Evolutionary conservation across 1,140 invertebrate genomes (phyloP).

Genomic region (Babylonia areolata): DNA sequence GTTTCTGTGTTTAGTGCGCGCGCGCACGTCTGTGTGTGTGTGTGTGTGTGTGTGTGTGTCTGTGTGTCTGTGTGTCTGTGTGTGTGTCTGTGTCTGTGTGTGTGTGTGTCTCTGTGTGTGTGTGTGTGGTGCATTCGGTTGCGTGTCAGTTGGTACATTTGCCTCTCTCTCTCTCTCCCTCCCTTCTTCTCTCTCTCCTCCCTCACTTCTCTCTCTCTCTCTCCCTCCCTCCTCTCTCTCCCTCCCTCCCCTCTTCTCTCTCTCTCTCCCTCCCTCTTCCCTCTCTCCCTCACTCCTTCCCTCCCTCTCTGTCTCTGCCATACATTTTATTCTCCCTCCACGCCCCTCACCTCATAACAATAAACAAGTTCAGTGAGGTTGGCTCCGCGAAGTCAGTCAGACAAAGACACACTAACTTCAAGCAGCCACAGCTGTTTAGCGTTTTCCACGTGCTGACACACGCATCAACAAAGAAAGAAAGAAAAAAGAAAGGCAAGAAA

Average conservation of each 20-base stretch:
- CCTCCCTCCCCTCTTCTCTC: background rate
- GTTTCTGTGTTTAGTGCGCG: background rate
- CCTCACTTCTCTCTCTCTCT: background rate
- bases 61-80: background rate
- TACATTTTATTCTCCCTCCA: no score
- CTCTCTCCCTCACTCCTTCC: background rate
- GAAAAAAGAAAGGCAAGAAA: no score
- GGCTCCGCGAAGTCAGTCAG: no score
- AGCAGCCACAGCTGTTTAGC: no score
- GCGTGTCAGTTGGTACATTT: background rate
- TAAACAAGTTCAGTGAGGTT: no score
- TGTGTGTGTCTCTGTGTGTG: background rate
- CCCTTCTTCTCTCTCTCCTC: background rate
- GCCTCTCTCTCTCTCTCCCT: background rate
- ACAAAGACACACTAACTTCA: no score
- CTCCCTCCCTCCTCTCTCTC: background rate
- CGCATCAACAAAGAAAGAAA: no score
- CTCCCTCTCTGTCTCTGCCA: background rate
- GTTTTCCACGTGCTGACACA: no score
- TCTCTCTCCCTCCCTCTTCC: background rate
- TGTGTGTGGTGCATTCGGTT: no score
- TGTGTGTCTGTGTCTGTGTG: background rate
- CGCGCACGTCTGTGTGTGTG: background rate
- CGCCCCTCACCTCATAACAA: no score
- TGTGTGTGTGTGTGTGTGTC: background rate